These are phyloP conservation scores for Dallia pectoralis DNA, from an alignment of 2,797 vertebrate species.

Conservation along the genomic window DNA sequence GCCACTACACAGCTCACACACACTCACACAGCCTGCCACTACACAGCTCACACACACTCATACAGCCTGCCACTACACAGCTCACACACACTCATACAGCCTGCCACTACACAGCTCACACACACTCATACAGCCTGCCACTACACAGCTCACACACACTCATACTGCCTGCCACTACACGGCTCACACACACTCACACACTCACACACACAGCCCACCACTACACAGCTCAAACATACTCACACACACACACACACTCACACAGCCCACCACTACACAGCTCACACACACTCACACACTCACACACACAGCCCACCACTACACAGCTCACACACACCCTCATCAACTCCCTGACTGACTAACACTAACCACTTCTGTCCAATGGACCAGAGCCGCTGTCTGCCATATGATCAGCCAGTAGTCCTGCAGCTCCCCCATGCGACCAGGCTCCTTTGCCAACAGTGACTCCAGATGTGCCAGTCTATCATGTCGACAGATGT, in stretches of 20 bases:
- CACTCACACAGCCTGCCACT: not conserved
- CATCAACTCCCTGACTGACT: not conserved
- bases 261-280: too few species aligned
- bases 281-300: too few species aligned
- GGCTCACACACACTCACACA: not conserved
- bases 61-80: too few species aligned
- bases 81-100: not conserved
- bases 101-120: too few species aligned
- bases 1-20: too few species aligned
- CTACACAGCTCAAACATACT: too few species aligned
- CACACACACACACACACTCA: too few species aligned
- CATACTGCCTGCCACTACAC: not conserved
- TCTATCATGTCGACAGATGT: slow-evolving; percentile 15
- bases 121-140: not conserved
- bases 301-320: too few species aligned
- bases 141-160: too few species aligned
- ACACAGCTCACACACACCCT: not conserved
- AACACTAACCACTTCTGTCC: not conserved
- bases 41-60: not conserved
- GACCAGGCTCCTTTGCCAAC: not conserved
- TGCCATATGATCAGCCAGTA: not conserved
- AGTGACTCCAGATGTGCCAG: slow-evolving; percentile 26
- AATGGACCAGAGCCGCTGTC: not conserved
- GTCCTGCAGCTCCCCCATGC: not conserved
- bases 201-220: too few species aligned